A percentile compares a stretch with the other conserved stretches of the same genome.
These are phyloP conservation scores for Procambarus clarkii DNA, from an alignment of 1,140 invertebrate species.

Conservation along the genomic window DNA sequence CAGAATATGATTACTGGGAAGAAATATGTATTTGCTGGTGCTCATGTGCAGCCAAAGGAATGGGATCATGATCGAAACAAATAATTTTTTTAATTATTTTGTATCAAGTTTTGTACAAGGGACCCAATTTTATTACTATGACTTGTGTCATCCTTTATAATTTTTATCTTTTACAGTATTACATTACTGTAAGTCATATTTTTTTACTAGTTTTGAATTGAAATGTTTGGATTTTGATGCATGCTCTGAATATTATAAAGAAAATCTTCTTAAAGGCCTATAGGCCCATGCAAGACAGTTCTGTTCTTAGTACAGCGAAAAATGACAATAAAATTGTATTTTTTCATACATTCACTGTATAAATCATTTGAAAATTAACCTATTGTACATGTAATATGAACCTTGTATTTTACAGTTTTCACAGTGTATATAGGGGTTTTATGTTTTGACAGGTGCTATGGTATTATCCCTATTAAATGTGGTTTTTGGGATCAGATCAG, in stretches of 20 bases:
- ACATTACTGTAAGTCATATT: background rate
- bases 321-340: background rate
- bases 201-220: background rate
- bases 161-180: background rate
- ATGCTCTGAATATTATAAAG: background rate
- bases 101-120: background rate
- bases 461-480: background rate
- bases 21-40: background rate
- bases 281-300: too few species aligned
- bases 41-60: background rate
- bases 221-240: conserved; percentile 2
- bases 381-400: background rate
- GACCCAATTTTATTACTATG: background rate
- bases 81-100: background rate
- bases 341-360: background rate
- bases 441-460: conserved; percentile 10
- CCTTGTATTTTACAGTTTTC: conserved; percentile 1
- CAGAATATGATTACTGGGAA: background rate
- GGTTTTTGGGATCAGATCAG: too few species aligned
- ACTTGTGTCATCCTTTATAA: background rate
- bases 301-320: background rate
- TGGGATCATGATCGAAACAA: background rate
- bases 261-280: too few species aligned
- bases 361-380: background rate
- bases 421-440: background rate